Conservation (phyloP, 2,888 invertebrate genomes). For the Ommatoiulus sabulosus region DNA sequence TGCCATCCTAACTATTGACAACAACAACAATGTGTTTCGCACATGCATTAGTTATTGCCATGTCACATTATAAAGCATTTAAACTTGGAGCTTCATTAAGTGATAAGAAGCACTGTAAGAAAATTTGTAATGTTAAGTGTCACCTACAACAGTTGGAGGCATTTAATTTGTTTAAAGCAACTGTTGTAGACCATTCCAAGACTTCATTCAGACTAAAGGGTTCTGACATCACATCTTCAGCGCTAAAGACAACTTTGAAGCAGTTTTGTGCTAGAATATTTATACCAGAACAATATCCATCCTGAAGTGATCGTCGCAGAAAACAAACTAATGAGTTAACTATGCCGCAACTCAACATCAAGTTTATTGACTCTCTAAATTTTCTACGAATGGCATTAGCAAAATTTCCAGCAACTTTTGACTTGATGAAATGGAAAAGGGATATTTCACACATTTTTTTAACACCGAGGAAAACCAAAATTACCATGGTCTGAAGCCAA, state of each 20-base stretch:
- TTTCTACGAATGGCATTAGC: background rate
- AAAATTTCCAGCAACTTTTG: constrained; percentile 45
- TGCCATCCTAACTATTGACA: background rate
- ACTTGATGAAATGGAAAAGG: background rate
- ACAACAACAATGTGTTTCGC: background rate
- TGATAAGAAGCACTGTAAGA: no score
- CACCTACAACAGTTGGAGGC: no score
- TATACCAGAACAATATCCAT: background rate
- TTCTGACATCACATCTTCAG: background rate
- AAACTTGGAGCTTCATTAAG: no score
- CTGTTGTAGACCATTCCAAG: background rate
- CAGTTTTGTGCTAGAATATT: constrained; percentile 6
- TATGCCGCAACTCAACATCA: background rate
- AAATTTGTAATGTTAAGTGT: no score
- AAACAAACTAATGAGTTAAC: background rate
- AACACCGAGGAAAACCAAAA: constrained; percentile 26
- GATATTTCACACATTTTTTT: constrained; percentile 39
- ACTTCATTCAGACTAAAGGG: background rate
- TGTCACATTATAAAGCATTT: background rate
- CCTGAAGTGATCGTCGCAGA: background rate
- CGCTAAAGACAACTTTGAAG: background rate
- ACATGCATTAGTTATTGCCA: background rate
- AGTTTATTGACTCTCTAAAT: constrained; percentile 37
- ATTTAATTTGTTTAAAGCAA: no score
- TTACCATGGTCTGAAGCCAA: background rate